Conservation (phyloP, 2,797 vertebrate genomes). For the Brachyrhaphis roseni region DNA sequence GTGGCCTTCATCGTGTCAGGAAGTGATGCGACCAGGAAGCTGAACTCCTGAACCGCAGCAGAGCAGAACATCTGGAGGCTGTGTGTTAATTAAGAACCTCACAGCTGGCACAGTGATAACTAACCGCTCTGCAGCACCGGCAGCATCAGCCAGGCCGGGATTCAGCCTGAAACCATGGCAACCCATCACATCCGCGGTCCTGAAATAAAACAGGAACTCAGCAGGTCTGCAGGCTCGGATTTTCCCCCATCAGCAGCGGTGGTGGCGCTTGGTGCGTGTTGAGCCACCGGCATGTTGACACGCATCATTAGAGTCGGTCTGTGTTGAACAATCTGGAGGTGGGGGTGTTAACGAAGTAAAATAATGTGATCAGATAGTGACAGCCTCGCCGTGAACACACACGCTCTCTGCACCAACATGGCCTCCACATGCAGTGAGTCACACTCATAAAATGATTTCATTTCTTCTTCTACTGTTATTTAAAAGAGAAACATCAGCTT, state of each 20-base stretch:
- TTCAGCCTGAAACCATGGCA: constrained; percentile 72
- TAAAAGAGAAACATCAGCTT: not conserved
- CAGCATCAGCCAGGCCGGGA: constrained; percentile 67
- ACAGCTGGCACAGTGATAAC: constrained; percentile 70
- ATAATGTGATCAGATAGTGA: not conserved
- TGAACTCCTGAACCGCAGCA: constrained; percentile 46
- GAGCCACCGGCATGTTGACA: constrained; percentile 28
- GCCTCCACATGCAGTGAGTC: not conserved
- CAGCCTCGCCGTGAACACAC: not conserved
- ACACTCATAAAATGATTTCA: not conserved
- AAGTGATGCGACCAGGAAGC: constrained; percentile 15
- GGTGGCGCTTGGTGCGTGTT: constrained; percentile 2
- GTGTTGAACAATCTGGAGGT: constrained; percentile 23
- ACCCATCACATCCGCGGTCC: constrained; percentile 57
- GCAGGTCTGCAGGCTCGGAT: constrained; percentile 51
- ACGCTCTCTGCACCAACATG: not conserved
- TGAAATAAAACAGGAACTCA: constrained; percentile 57
- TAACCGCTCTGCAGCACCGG: constrained; percentile 45
- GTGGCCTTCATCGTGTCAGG: not conserved
- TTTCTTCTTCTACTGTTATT: not conserved
- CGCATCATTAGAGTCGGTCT: constrained; percentile 52
- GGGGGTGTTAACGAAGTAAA: not conserved
- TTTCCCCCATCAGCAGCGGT: constrained; percentile 19
- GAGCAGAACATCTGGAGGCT: constrained; percentile 39
- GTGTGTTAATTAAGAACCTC: constrained; percentile 69